phyloP scores from a whole-genome alignment of 2,888 invertebrate species.

The Metallyticus violacea region DNA sequence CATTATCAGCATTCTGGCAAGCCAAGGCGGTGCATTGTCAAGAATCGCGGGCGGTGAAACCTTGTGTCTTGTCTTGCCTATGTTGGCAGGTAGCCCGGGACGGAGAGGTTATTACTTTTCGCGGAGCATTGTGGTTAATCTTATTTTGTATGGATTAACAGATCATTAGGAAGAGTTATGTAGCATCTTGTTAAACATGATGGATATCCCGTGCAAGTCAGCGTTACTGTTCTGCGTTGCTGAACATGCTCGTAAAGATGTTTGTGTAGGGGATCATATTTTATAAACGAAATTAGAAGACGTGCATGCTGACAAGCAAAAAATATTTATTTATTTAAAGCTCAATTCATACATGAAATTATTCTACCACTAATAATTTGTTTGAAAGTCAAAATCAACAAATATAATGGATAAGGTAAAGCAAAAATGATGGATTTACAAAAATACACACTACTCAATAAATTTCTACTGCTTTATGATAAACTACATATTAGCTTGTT shows the following conservation, averaged over 20 bases:
- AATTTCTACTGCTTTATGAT: too few relatives aligned
- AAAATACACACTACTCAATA: too few relatives aligned
- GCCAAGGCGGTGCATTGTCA: not conserved
- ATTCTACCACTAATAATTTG: too few relatives aligned
- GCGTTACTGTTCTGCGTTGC: not conserved
- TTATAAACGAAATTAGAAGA: too few relatives aligned
- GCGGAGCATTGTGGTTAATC: not conserved
- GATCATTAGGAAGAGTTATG: not conserved
- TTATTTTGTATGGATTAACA: not conserved
- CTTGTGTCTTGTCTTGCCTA: not conserved
- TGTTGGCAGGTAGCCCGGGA: not conserved
- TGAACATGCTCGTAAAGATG: not conserved
- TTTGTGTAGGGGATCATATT: not conserved
- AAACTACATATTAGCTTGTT: too few relatives aligned
- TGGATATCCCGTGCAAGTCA: not conserved
- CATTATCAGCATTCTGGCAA: not conserved
- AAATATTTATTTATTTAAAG: too few relatives aligned
- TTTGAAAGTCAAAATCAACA: too few relatives aligned
- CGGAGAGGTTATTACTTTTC: not conserved
- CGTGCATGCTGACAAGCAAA: too few relatives aligned
- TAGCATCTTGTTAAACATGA: not conserved
- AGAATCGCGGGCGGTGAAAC: not conserved
- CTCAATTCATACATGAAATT: too few relatives aligned
- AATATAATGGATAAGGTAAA: too few relatives aligned
- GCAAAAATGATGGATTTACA: too few relatives aligned